Percentiles rank a stretch among this genome's conserved stretches.
These are phyloP conservation scores for Drosophila subobscura DNA, from an alignment of 1,140 invertebrate species.

Conservation along the genomic window DNA sequence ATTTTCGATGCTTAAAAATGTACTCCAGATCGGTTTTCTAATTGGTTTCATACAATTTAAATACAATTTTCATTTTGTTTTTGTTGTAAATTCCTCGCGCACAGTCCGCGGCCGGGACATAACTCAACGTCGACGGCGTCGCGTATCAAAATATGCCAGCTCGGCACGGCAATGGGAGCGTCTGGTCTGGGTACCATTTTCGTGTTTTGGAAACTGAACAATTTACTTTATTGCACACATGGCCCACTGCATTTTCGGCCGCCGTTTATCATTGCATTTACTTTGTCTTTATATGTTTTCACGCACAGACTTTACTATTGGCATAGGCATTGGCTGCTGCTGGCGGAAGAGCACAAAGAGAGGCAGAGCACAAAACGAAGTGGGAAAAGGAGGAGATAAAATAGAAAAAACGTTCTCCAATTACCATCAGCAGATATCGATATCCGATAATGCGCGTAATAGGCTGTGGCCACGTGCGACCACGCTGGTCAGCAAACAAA, in stretches of 20 bases:
- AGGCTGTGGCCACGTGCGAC: constrained; percentile 24
- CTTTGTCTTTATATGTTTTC: constrained; percentile 43
- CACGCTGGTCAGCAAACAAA: constrained; percentile 14
- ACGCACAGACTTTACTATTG: constrained; percentile 40
- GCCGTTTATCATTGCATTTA: constrained; percentile 32
- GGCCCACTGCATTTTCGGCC: background rate
- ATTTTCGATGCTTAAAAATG: constrained; percentile 31
- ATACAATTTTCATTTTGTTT: constrained; percentile 60
- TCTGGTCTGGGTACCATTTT: constrained; percentile 70
- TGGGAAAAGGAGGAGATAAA: constrained; percentile 80
- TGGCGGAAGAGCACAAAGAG: constrained; percentile 65
- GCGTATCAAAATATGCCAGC: constrained; percentile 76
- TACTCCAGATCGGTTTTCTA: constrained; percentile 32
- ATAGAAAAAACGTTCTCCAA: constrained; percentile 82
- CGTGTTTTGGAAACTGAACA: constrained; percentile 48
- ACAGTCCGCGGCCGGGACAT: constrained; percentile 65
- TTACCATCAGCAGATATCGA: constrained; percentile 72
- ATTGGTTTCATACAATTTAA: constrained; percentile 35
- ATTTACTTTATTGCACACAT: constrained; percentile 47
- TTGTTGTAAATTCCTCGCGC: constrained; percentile 74
- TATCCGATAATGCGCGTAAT: constrained; percentile 41
- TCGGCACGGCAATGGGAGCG: constrained; percentile 75
- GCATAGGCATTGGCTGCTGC: constrained; percentile 4
- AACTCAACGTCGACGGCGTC: constrained; percentile 60
- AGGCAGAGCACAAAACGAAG: constrained; percentile 67